A percentile compares a stretch with the other conserved stretches of the same genome.
phyloP scores from a whole-genome alignment of 2,888 invertebrate genomes.

The Chrysodeixis includens region DNA sequence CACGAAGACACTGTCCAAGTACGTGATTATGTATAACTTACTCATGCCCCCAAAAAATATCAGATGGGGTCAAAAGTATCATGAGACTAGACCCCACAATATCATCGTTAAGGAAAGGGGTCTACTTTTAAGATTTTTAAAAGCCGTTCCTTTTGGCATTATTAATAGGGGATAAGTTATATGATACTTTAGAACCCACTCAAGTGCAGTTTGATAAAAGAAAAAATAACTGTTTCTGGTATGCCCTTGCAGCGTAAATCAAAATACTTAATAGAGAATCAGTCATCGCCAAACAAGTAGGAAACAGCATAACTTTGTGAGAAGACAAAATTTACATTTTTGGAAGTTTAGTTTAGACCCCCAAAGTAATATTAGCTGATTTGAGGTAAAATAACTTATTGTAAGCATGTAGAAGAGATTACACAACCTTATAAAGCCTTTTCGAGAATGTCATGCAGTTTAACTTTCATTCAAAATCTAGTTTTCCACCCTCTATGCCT shows the following conservation, averaged over 20 bases:
- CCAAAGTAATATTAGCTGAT: neutral
- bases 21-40: conserved; percentile 16
- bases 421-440: conserved; percentile 4
- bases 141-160: neutral
- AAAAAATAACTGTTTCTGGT: neutral
- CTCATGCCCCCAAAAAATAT: neutral
- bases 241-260: neutral
- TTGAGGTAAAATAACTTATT: neutral
- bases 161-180: neutral
- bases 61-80: neutral
- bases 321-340: neutral
- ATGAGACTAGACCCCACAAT: neutral
- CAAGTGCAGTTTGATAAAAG: neutral
- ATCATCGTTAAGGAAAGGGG: neutral
- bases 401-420: neutral
- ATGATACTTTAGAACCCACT: neutral
- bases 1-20: conserved; percentile 44
- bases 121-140: neutral
- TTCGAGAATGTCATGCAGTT: neutral
- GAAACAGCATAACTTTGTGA: neutral
- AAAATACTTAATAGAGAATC: conserved; percentile 5
- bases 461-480: neutral
- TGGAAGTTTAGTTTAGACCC: neutral
- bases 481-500: neutral
- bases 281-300: conserved; percentile 9